These are phyloP conservation scores for Cynoglossus semilaevis DNA, from an alignment of 2,113 vertebrate species.

Conservation along the genomic window DNA sequence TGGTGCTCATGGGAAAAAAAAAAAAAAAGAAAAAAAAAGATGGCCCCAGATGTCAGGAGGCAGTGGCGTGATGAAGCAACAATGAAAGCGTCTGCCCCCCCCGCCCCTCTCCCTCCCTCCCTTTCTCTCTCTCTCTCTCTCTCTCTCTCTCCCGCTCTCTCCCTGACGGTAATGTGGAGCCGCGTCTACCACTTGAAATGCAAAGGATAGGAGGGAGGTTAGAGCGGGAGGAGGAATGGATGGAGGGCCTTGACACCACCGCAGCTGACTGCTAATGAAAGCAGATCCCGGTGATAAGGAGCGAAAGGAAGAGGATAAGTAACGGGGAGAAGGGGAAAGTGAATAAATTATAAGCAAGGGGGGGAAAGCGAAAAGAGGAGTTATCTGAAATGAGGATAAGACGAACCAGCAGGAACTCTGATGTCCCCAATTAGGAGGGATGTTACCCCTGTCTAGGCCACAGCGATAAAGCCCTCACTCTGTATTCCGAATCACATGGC, in stretches of 20 bases:
- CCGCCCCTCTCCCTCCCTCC: neutral
- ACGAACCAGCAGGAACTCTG: slow-evolving; percentile 96
- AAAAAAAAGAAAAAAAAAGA: slow-evolving; percentile 51
- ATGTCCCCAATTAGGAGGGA: slow-evolving; percentile 99
- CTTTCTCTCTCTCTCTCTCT: slow-evolving; percentile 14
- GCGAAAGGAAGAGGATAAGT: slow-evolving; percentile 21
- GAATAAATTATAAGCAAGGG: slow-evolving; percentile 88
- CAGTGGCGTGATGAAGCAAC: slow-evolving; percentile 70
- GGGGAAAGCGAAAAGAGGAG: slow-evolving; percentile 61
- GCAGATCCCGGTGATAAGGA: slow-evolving; percentile 93
- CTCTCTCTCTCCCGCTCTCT: slow-evolving; percentile 21
- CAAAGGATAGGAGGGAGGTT: slow-evolving; percentile 81
- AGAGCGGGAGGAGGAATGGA: slow-evolving; percentile 71
- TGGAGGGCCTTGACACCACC: slow-evolving; percentile 56
- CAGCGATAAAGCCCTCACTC: slow-evolving; percentile 99
- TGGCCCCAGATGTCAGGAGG: slow-evolving; percentile 93
- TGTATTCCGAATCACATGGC: slow-evolving; percentile 97
- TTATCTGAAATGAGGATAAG: slow-evolving; percentile 90
- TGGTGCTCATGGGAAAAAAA: slow-evolving; percentile 90
- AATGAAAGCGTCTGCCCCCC: slow-evolving; percentile 18
- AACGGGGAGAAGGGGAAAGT: slow-evolving; percentile 62
- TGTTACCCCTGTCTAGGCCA: slow-evolving; percentile 95
- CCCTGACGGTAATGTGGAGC: slow-evolving; percentile 60
- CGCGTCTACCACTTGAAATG: slow-evolving; percentile 98
- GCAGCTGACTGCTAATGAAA: slow-evolving; percentile 99